Base-by-base conservation (phyloP, 2,113 vertebrate species). In the Podarcis cretensis region DNA sequence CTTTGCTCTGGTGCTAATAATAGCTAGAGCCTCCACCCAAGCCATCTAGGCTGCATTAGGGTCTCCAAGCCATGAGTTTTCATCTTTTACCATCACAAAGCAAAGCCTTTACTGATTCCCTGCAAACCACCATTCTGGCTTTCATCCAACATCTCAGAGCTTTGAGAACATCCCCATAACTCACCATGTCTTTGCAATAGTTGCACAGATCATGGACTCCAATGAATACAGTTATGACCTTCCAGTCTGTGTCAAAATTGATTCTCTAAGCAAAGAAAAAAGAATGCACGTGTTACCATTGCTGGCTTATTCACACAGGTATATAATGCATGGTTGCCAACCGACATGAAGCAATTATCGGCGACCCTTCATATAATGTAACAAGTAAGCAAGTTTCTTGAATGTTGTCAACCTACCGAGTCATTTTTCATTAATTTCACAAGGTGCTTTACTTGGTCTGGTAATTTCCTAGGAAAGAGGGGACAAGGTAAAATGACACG, bases 221-320 rank as follows among this genome's bases (percentile, higher is more conserved):
- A 12, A 99, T 96, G 65, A 98, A 96, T 94, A 99, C 84, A 0
- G 98, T 99, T 96, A 99, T 98, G 92, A 99, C 92, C 95, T 99
- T 99, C 99, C 99, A 99, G 95, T 98, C 98, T 1, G 93, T 96
- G 2, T 89, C 32, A 89, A 99, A 98, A 95, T 98, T 93, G 32
- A 99, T 96, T 92, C 94, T 96, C 99, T 99, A 90, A 37, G 89
- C 89, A 92, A 63, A 86, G 81, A 73, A 90, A 91, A 86, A 86
- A 94, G 80, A 81, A 92, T 91, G 93, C 0, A 89, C 1, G 5
- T 74, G 54, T 74, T 54, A 23, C 27, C 12, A 79, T 68, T 74
- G 92, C 71, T 25, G 68, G 4, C 65, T 65, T 18, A 79, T 40
- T 13, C 0, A 1, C 30, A 77, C 0, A 82, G 1, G 3, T 65